phyloP scores from a whole-genome alignment of 64 coral and sea anemone species.

The Stichodactyla helianthus region DNA sequence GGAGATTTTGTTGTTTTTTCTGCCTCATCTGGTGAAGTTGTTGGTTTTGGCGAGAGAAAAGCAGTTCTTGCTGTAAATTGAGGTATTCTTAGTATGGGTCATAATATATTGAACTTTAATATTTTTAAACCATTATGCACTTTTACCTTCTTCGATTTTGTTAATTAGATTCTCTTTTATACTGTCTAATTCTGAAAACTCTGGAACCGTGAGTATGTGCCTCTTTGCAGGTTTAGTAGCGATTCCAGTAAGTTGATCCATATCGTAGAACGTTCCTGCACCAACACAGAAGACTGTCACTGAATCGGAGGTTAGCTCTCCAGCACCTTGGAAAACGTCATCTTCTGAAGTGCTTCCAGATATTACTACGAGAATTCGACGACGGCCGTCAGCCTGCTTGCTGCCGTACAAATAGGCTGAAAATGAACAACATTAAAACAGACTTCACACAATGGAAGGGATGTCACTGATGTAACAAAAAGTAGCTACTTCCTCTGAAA shows the following conservation, averaged over 20 bases:
- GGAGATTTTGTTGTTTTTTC: slow-evolving; percentile 8
- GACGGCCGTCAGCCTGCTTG: slow-evolving; percentile 56
- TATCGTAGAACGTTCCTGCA: slow-evolving; percentile 46
- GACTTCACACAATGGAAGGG: too few relatives aligned
- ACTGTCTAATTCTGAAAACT: slow-evolving; percentile 4
- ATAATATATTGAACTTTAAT: neutral
- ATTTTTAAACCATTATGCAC: neutral
- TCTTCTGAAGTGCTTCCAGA: slow-evolving; percentile 61
- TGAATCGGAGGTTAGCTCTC: slow-evolving; percentile 34
- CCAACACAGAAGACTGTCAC: slow-evolving; percentile 63
- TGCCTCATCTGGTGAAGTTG: neutral
- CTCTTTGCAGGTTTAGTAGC: slow-evolving; percentile 43
- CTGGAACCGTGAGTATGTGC: slow-evolving; percentile 45
- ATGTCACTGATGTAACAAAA: too few relatives aligned
- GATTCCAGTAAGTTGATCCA: slow-evolving; percentile 54
- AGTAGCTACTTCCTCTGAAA: too few relatives aligned
- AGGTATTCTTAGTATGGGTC: neutral
- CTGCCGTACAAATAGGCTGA: slow-evolving; percentile 56
- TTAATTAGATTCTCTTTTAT: slow-evolving; percentile 44
- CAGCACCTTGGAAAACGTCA: slow-evolving; percentile 66
- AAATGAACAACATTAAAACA: neutral
- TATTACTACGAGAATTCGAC: slow-evolving; percentile 46
- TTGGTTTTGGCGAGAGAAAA: slow-evolving; percentile 19
- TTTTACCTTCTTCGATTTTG: slow-evolving; percentile 79
- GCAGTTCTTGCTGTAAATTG: slow-evolving; percentile 7